phyloP scores from a whole-genome alignment of 2,888 invertebrate species.

The Dolichomitus sp. region DNA sequence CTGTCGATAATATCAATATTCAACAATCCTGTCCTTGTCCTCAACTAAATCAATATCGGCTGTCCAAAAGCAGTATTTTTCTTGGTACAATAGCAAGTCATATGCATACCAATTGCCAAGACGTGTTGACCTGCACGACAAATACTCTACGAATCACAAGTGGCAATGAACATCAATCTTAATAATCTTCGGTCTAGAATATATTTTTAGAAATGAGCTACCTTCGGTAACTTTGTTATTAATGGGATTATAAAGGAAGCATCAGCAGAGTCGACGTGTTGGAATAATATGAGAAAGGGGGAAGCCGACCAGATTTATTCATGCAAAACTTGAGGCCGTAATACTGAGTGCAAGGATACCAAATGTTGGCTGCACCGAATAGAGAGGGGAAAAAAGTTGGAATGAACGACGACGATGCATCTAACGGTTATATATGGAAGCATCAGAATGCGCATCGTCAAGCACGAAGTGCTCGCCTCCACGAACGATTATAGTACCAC shows the following conservation, averaged over 20 bases:
- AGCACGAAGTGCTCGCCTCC: conserved; percentile 55
- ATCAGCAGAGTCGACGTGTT: conserved; percentile 3
- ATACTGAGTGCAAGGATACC: conserved; percentile 23
- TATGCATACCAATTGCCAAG: not conserved
- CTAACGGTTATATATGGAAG: conserved; percentile 33
- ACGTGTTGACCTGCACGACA: not conserved
- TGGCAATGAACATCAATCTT: not conserved
- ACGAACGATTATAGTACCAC: conserved; percentile 53
- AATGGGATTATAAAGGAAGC: conserved; percentile 10
- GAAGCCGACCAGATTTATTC: conserved; percentile 46
- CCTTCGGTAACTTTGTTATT: conserved; percentile 20
- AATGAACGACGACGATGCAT: conserved; percentile 32
- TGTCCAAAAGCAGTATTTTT: conserved; percentile 5
- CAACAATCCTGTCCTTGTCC: not conserved
- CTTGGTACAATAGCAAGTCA: conserved; percentile 7
- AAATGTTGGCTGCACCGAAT: conserved; percentile 5
- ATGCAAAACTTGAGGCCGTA: conserved; percentile 45
- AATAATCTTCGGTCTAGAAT: not conserved
- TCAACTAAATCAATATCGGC: conserved; percentile 25
- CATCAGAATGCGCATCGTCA: conserved; percentile 58
- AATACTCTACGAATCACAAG: not conserved
- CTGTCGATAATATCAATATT: conserved; percentile 16
- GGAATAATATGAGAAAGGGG: conserved; percentile 11
- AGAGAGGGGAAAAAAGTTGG: conserved; percentile 22
- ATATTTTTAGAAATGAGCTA: not conserved